Base-by-base conservation (phyloP, 2,797 vertebrate species). In the Sebastes steindachneri region DNA sequence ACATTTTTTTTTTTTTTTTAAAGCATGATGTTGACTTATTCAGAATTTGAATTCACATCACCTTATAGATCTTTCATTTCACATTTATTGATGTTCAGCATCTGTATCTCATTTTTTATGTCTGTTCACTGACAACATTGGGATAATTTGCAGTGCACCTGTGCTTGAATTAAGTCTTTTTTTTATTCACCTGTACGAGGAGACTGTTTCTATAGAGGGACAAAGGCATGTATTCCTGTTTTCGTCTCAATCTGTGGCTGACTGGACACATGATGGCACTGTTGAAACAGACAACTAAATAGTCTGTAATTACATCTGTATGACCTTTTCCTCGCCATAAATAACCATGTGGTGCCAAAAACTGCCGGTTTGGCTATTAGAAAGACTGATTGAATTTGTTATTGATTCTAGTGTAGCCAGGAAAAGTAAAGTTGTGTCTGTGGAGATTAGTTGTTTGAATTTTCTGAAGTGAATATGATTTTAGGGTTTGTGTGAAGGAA, bases 221-320 rank as follows among this genome's bases (percentile, higher is more conserved):
- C 41, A 66, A 68, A 54, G 26, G 14, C 54, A 29, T 45, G 51
- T 14, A 9, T 68, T 26, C 21, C 25, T 54, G 41, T 73, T 54
- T 55, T n/a, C 12, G 2, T 74, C 45, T 77, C 63, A 62, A 48
- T 26, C 45, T 59, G 62, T 10, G 54, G 17, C 54, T 57, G 70
- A 73, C 45, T 65, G 76, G 86, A 95, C 96, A 95, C 95, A 92
- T 79, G 95, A 91, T 93, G 95, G 95, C 95, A 93, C 89, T 94
- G 89, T 95, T 92, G 93, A 90, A 85, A 86, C 75, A 55, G 85
- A 77, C 74, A 86, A 59, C 41, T 45, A 26, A 75, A 68, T 21
- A 66, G 65, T 53, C 72, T 75, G 31, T 72, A 80, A 80, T 77
- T 86, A 59, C 58, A 85, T 88, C 71, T 55, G 12, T 21, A 72